Conservation (phyloP, 2,797 vertebrate genomes). For the Fistularia tabacaria region DNA sequence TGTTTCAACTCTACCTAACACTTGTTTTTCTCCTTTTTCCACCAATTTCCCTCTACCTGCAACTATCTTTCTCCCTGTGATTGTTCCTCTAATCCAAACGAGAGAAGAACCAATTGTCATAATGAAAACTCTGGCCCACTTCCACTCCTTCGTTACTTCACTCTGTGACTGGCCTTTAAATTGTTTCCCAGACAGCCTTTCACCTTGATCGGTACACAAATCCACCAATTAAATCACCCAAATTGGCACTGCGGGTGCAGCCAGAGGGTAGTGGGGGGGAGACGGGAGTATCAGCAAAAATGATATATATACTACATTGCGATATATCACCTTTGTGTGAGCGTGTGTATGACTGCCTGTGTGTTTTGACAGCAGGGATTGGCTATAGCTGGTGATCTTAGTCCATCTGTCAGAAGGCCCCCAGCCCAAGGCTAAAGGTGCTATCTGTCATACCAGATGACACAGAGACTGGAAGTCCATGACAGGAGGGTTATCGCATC, state of each 20-base stretch:
- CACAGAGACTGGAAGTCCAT: constrained; percentile 58
- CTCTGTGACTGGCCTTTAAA: constrained; percentile 60
- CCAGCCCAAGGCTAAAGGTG: constrained; percentile 66
- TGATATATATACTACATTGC: constrained; percentile 48
- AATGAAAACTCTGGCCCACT: constrained; percentile 39
- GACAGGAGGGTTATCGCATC: constrained; percentile 62
- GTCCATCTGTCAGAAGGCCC: constrained; percentile 62
- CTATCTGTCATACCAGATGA: constrained; percentile 68
- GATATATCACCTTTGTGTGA: constrained; percentile 27
- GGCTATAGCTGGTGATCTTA: constrained; percentile 53
- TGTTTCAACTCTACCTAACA: constrained; percentile 36
- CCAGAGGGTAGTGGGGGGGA: constrained; percentile 39
- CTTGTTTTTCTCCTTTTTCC: constrained; percentile 16
- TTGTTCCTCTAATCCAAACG: constrained; percentile 24
- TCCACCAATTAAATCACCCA: constrained; percentile 74
- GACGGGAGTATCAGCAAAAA: constrained; percentile 40
- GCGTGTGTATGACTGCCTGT: constrained; percentile 14
- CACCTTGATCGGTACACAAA: constrained; percentile 71
- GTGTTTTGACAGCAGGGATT: constrained; percentile 54
- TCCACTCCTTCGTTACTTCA: constrained; percentile 30
- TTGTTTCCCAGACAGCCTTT: constrained; percentile 68
- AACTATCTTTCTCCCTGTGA: constrained; percentile 4
- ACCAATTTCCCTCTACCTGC: constrained; percentile 16
- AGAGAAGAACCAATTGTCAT: constrained; percentile 48
- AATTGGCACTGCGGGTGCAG: constrained; percentile 63